A percentile compares a stretch with the other conserved stretches of the same genome.
Evolutionary conservation across 2,113 vertebrate species (phyloP).

Genomic region (Mionectes macconnelli): DNA sequence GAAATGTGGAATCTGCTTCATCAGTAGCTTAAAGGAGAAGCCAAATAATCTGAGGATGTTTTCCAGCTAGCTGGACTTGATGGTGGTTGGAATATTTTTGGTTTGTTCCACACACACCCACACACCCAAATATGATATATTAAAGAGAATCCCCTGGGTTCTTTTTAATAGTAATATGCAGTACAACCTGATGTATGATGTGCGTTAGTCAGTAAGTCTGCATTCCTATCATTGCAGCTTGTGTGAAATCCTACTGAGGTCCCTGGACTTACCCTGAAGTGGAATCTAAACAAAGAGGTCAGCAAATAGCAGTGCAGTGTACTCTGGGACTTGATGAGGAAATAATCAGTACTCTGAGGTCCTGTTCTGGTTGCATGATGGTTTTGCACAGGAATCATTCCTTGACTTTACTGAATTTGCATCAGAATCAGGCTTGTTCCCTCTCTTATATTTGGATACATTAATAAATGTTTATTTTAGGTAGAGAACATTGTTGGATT

Average conservation of each 20-base stretch:
- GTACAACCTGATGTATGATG: not conserved
- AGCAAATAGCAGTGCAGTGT: not conserved
- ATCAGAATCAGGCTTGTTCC: not conserved
- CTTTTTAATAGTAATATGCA: not conserved
- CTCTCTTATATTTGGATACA: not conserved
- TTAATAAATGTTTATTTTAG: not conserved
- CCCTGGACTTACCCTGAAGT: not conserved
- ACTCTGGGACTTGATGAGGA: not conserved
- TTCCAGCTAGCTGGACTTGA: not conserved
- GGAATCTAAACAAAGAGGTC: not conserved
- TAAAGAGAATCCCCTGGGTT: not conserved
- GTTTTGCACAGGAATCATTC: not conserved
- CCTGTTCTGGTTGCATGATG: not conserved
- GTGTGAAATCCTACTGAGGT: not conserved
- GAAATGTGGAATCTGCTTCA: not conserved
- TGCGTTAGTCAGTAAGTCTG: not conserved
- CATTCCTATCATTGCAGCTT: not conserved
- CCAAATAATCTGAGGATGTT: not conserved
- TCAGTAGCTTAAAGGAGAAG: not conserved
- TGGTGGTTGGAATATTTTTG: not conserved
- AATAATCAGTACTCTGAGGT: not conserved
- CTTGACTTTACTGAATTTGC: not conserved
- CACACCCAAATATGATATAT: rapidly evolving
- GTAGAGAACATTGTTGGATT: not conserved
- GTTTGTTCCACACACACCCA: not conserved